Percentiles rank a stretch among this genome's conserved stretches.
Evolutionary conservation across 2,113 vertebrate species (phyloP).

Genomic region (Hystrix cristata): DNA sequence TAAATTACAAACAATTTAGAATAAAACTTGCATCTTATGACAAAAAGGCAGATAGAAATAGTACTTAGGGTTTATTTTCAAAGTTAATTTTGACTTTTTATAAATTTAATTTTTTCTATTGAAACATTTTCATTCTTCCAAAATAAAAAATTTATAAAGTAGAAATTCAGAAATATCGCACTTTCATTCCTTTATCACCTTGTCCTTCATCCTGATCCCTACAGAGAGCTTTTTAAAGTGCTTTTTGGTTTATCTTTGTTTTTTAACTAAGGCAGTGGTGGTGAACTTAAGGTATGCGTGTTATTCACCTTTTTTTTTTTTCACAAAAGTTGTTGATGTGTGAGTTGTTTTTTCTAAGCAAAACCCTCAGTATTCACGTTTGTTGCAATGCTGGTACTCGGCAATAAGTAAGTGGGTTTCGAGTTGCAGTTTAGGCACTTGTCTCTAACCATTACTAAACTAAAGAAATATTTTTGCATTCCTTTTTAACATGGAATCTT

Average conservation of each 20-base stretch:
- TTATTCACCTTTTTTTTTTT: too few species aligned
- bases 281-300: neutral
- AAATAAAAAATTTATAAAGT: neutral
- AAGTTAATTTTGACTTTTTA: neutral
- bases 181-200: neutral
- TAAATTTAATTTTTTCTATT: neutral
- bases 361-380: neutral
- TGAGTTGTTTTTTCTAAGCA: neutral
- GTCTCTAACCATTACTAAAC: neutral
- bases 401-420: neutral
- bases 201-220: neutral
- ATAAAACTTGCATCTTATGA: neutral
- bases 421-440: neutral
- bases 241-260: neutral
- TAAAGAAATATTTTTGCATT: neutral
- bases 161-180: neutral
- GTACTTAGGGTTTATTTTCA: neutral
- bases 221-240: neutral
- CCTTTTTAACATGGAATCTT: neutral
- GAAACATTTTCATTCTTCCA: neutral
- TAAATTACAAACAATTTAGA: neutral
- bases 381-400: neutral
- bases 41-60: neutral
- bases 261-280: neutral
- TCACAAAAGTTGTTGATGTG: neutral